Percentiles rank a stretch among this genome's conserved stretches.
Evolutionary conservation across 2,113 vertebrate genomes (phyloP).

Genomic region (Nicator chloris): DNA sequence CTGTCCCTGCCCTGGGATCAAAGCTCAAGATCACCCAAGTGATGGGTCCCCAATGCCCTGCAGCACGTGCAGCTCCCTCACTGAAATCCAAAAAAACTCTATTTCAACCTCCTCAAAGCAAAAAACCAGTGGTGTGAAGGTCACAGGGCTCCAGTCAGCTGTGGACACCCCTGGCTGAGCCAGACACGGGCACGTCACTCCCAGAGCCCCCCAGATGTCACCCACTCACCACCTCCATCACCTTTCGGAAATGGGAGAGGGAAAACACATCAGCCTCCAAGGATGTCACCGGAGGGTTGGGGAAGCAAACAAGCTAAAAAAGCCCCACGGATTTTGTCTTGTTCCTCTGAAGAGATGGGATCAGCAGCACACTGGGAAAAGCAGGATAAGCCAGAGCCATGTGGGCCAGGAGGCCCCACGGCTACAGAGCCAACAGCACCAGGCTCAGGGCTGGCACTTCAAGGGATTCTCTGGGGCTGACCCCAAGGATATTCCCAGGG

Average conservation of each 20-base stretch:
- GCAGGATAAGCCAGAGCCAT: rapidly evolving
- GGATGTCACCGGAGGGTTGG: rapidly evolving
- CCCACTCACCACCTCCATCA: neutral
- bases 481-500: neutral
- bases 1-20: neutral
- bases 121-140: rapidly evolving
- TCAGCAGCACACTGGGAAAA: rapidly evolving
- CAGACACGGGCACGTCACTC: rapidly evolving
- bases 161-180: rapidly evolving
- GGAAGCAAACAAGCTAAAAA: rapidly evolving
- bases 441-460: neutral
- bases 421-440: neutral
- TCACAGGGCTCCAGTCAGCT: rapidly evolving
- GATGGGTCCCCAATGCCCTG: neutral
- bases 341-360: neutral
- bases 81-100: rapidly evolving
- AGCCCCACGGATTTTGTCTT: neutral
- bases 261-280: rapidly evolving
- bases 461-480: neutral
- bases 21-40: rapidly evolving
- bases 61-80: neutral
- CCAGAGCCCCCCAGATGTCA: neutral
- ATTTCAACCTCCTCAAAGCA: neutral
- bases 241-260: neutral
- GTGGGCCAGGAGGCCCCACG: rapidly evolving